Evolutionary conservation across 2,113 vertebrate species (phyloP), one percentile per base, ranked within the genome.

Genomic region (Leiothrix lutea): DNA sequence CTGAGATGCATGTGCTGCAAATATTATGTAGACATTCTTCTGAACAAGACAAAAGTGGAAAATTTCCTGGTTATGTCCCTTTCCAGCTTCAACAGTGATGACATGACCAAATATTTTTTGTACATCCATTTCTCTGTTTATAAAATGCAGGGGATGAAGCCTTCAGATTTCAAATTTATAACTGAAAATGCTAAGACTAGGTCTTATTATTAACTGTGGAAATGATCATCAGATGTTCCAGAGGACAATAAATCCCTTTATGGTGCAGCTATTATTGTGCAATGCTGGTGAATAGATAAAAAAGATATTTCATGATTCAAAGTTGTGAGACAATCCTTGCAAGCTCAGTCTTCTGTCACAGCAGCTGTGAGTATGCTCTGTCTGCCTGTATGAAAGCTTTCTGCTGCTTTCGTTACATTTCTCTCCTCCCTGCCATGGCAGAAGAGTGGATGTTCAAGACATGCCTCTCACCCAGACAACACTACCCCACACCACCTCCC

Each of bases 121-220:
- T 85, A 89, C 96, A 96, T 69, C 53, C n/a, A 28, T 92, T 94
- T 85, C 44, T 62, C 88, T 81, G 56, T 73, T 83, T 82, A 79
- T 91, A 58, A 94, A 93, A 35, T 53, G 19, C 42, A 92, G 87
- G 44, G 50, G 64, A 86, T 36, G 38, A 90, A 26, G 19, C 23
- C 51, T 86, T 2, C 2, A 79, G 29, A 28, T 69, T 80, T 91
- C 15, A 15, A 35, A 54, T 11, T 73, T 56, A 47, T 13, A 24
- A 51, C 1, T 64, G 47, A 86, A 86, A 78, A 18, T 21, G 61
- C 35, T 82, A 71, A 71, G 84, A 51, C 24, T 29, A 61, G 9
- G 9, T 81, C 36, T 57, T 90, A 62, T 44, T 80, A 50, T 65
- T 73, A 78, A 50, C 33, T 66, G 33, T 7, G 12, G 35, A 69